Percentiles rank a stretch among this genome's conserved stretches.
Conservation (phyloP, 2,113 vertebrate species). For the Tragulus kanchil region DNA sequence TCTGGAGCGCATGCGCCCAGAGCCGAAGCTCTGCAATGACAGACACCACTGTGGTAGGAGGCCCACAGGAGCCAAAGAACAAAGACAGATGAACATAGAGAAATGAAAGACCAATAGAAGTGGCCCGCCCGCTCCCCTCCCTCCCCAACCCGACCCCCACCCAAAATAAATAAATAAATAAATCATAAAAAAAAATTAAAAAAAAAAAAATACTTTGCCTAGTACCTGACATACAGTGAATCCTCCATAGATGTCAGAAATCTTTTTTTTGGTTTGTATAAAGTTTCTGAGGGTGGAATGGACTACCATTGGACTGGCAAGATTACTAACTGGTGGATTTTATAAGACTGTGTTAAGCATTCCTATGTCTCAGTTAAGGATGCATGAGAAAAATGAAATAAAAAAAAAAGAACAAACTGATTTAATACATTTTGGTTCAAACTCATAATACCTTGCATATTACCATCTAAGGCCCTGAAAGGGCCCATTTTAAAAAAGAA, state of each 20-base stretch:
- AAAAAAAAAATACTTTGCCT: background rate
- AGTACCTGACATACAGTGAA: no score
- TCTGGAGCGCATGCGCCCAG: no score
- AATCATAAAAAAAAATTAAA: no score
- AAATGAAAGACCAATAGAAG: no score
- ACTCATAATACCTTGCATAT: background rate
- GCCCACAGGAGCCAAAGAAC: no score
- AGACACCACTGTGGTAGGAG: no score
- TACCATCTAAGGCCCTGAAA: background rate
- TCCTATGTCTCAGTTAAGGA: background rate
- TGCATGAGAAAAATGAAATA: background rate
- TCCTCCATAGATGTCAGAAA: background rate
- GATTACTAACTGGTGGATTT: background rate
- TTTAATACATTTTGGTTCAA: constrained; percentile 2
- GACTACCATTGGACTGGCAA: background rate
- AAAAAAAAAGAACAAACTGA: background rate
- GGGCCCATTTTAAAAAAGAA: background rate
- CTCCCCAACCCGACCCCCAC: no score
- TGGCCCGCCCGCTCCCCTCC: no score
- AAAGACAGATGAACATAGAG: no score
- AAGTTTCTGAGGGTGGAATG: background rate
- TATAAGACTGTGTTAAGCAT: background rate
- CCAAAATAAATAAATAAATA: no score
- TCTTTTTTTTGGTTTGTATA: background rate
- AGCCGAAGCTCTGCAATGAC: no score